Evolutionary conservation across 2,797 vertebrate genomes (phyloP), one percentile per base, ranked within the genome.

Genomic region (Bovichtus variegatus): DNA sequence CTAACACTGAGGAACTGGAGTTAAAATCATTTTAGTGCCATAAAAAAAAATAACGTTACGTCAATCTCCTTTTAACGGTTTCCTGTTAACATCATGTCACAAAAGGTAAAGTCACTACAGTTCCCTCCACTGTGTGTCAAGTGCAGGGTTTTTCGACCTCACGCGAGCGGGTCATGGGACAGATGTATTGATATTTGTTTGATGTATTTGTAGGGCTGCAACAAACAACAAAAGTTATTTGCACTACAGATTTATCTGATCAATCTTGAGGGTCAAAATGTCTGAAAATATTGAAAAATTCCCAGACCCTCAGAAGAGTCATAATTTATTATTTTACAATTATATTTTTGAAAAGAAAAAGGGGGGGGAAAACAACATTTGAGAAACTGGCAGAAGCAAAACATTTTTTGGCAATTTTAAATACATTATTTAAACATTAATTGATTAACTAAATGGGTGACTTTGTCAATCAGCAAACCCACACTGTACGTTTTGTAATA

Each of bases 121-220:
- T 40, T 44, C 50, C 2, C 47, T 36, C 27, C 41, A 21, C 38
- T 69, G 54, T 70, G 64, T 46, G 38, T 74, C 9, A 11, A 71
- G 38, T 13, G 34, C 25, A 68, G 44, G 71, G 57, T 71, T 82
- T 70, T 78, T 84, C 67, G 83, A 47, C 57, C 63, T 36, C 25
- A 0, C 12, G 61, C 4, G 31, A 40, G 19, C 9, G 0, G 44
- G 15, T 10, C 5, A 5, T 5, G 16, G 44, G 16, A 41, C n/a
- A 25, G 34, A 44, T 18, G 9, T 31, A 16, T 13, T 36, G 5
- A 43, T 36, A 19, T 41, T 18, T 18, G 1, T 57, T 38, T 53
- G 2, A 25, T 51, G 9, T 21, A 10, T 49, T 31, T 25, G 18
- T 41, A 10, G 6, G 21, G 9, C 54, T 53, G 27, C n/a, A 44